Evolutionary conservation across 1,140 invertebrate genomes (phyloP), one percentile per base, ranked within the genome.

Genomic region (Nilaparvata lugens): DNA sequence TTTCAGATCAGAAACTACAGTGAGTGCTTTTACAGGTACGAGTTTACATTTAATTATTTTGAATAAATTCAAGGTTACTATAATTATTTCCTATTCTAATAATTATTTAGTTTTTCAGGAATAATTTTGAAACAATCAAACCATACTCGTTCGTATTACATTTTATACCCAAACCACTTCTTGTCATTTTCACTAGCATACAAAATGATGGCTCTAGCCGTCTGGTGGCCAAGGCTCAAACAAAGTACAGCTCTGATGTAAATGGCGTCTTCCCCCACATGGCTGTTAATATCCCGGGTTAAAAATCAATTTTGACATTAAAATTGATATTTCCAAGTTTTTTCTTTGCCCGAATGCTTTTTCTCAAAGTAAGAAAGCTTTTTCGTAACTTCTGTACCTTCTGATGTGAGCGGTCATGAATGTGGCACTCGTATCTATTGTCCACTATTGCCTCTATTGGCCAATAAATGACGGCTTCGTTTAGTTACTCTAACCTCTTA

Each of bases 211-310:
- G 45, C 45, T 35, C 45, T 48, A 19, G 45, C 21, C 4, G 45
- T 48, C 45, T 48, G 45, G 45, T 48, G 45, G 45, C 45, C 16
- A 23, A 48, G 45, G 45, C 45, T 48, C 16, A 19, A 48, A 48
- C 45, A 48, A 48, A 48, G 45, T 48, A 48, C 31, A 11, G 31
- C n/a, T n/a, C n/a, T 35, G 13, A 16, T 48, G 21, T 48, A 48
- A 48, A 48, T 48, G 45, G 45, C 45, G 45, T 48, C 45, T 16
- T 48, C 18, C 45, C 45, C 45, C 45, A 48, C 45, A 48, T 48
- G 45, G 45, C n/a, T 48, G 45, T 48, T 9, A 16, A 48, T 48
- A 48, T 48, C 45, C 45, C 45, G 45, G 45, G 13, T 48, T 48
- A 16, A 1, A 48, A 19, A 48, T 19, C 6, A 14, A 48, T 19